Base-by-base conservation (phyloP, 2,113 vertebrate species). In the Dicentrarchus labrax region DNA sequence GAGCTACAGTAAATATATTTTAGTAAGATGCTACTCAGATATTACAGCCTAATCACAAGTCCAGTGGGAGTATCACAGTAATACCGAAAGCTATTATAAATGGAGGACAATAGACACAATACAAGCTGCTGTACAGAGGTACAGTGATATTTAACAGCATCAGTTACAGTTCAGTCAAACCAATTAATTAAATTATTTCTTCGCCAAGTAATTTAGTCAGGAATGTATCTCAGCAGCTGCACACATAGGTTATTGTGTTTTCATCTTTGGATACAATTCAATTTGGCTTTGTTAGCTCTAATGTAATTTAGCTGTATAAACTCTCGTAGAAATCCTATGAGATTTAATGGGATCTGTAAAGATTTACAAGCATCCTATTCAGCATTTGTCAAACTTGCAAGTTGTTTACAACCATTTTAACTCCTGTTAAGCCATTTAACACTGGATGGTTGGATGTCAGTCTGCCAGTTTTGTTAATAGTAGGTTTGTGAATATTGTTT, bases 1-100 rank as follows among this genome's bases (percentile, higher is more conserved):
- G 54, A 67, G 73, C 51, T 67, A 72, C 81, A 78, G 53, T 85
- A 78, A 78, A 83, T 68, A 24, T 57, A 51, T 78, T 80, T 79
- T 36, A 82, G 7, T 30, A 41, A 65, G 36, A 66, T 22, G 53
- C 16, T 51, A 48, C 54, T 61, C 9, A n/a, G 41, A 45, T 71
- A 69, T 76, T 22, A 53, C 4, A 68, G 41, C 16, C 64, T 36
- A 41, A 61, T 6, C 11, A 68, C 61, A 77, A 59, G 22, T 43
- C 24, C 17, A 7, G 15, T 13, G 43, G n/a, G 36, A 7, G 15
- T 13, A 41, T 12, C 16, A 48, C 38, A 67, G 22, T 62, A 19
- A 50, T 22, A 16, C 54, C 2, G 2, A 16, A 41, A 51, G 15
- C 39, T 17, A 22, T 47, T 43, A 36, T 51, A 30, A 24, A 43